A percentile compares a stretch with the other conserved stretches of the same genome.
phyloP scores from a whole-genome alignment of 2,797 vertebrate species.

The Hydrolagus colliei region DNA sequence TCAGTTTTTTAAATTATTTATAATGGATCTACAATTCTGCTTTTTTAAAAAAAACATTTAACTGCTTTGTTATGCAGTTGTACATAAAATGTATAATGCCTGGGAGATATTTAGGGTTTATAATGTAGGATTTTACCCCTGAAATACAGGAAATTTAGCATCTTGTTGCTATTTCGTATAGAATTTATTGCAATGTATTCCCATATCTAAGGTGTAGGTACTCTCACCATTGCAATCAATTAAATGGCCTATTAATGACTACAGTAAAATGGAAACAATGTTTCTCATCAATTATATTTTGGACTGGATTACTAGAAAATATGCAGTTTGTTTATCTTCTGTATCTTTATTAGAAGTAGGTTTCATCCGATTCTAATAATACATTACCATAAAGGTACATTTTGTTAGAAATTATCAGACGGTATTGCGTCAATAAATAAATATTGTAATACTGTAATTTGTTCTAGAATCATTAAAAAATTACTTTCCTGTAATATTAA shows the following conservation, averaged over 20 bases:
- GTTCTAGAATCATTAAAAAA: neutral
- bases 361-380: neutral
- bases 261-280: neutral
- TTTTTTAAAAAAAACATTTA: neutral
- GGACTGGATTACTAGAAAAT: neutral
- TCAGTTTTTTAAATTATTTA: neutral
- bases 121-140: neutral
- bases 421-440: neutral
- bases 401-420: neutral
- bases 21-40: neutral
- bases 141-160: neutral
- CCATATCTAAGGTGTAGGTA: neutral
- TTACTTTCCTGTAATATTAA: neutral
- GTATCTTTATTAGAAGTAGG: neutral
- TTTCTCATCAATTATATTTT: neutral
- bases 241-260: neutral
- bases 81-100: neutral
- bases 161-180: neutral
- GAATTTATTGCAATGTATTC: too few relatives aligned
- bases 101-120: constrained; percentile 1
- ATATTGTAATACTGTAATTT: neutral
- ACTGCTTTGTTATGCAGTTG: neutral
- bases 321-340: neutral
- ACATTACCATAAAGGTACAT: neutral
- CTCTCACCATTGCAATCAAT: neutral